Percentiles rank a stretch among this genome's conserved stretches.
phyloP scores from a whole-genome alignment of 2,888 invertebrate species.

The Panzeria rudis region DNA sequence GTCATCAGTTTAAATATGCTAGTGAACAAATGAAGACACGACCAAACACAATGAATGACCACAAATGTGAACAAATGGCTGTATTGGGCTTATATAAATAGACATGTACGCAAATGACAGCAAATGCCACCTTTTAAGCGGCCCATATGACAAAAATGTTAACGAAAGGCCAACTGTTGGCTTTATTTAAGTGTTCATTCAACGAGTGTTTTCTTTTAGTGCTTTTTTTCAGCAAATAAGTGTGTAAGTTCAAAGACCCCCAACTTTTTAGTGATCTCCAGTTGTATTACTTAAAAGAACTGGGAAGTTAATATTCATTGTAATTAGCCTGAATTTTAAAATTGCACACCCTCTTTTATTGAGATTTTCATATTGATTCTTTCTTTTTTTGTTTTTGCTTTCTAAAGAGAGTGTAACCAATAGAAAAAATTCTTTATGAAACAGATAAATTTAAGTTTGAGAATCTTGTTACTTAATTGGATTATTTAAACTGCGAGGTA shows the following conservation, averaged over 20 bases:
- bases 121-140: constrained; percentile 16
- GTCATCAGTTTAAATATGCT: constrained; percentile 11
- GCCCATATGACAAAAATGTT: neutral
- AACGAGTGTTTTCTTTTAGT: neutral
- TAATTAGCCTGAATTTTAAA: neutral
- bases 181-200: constrained; percentile 27
- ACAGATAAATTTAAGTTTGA: no score
- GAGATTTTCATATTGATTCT: no score
- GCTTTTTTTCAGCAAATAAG: constrained; percentile 5
- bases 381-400: no score
- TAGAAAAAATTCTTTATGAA: no score
- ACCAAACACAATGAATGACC: constrained; percentile 36
- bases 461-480: no score
- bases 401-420: no score
- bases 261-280: neutral
- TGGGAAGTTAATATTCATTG: neutral
- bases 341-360: no score
- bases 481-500: no score
- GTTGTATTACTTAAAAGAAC: neutral
- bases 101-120: neutral
- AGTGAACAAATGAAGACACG: constrained; percentile 25
- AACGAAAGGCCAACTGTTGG: neutral
- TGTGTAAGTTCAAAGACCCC: constrained; percentile 53
- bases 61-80: constrained; percentile 24
- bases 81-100: neutral